phyloP scores from a whole-genome alignment of 53 echinoderm and acorn worm genomes.

The Holothuria scabra region DNA sequence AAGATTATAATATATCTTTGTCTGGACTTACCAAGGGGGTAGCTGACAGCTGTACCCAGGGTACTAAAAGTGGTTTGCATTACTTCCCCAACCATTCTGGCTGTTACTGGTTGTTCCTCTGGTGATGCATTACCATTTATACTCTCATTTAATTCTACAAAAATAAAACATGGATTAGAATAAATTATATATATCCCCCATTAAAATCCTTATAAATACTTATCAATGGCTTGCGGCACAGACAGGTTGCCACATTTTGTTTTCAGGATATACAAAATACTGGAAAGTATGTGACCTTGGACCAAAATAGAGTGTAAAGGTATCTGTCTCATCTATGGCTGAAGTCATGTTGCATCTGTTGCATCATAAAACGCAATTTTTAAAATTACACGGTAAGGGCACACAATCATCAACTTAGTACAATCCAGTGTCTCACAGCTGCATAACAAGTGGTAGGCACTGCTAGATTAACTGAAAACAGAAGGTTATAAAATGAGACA shows the following conservation, averaged over 20 bases:
- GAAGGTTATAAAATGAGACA: too few species aligned
- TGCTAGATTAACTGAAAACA: too few species aligned
- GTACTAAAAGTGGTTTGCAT: conserved; percentile 85
- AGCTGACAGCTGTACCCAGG: conserved; percentile 81
- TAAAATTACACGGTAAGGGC: too few species aligned
- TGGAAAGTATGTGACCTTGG: too few species aligned
- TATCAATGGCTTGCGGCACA: background rate
- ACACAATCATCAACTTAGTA: too few species aligned
- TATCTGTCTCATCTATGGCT: too few species aligned
- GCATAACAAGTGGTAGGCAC: too few species aligned
- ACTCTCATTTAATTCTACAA: conserved; percentile 36
- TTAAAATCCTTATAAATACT: background rate
- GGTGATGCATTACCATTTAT: background rate
- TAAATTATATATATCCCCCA: background rate
- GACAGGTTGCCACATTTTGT: background rate
- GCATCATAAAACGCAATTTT: too few species aligned
- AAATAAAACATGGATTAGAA: background rate
- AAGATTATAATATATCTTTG: background rate
- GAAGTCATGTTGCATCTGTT: too few species aligned
- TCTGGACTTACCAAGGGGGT: conserved; percentile 78
- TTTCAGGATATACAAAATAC: background rate
- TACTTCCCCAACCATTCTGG: conserved; percentile 89
- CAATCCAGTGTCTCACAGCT: too few species aligned
- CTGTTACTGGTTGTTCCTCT: conserved; percentile 81
- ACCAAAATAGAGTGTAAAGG: too few species aligned